Conservation (phyloP, 2,797 vertebrate genomes). For the Zonotrichia albicollis region DNA sequence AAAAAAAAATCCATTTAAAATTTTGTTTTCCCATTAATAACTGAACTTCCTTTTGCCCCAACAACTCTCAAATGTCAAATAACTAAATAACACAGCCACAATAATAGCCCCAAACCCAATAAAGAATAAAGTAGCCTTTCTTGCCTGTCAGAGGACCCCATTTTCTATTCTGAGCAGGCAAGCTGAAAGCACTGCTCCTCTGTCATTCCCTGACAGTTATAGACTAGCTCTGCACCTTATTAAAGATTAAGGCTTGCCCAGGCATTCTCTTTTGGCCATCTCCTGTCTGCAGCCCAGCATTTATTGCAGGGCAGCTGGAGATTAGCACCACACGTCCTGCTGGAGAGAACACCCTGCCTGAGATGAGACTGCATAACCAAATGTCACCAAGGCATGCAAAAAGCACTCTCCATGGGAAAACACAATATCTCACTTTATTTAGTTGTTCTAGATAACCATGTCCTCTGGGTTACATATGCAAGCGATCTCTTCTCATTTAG, state of each 20-base stretch:
- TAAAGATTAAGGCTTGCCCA: constrained; percentile 78
- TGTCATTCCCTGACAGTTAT: constrained; percentile 77
- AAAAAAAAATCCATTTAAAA: background rate
- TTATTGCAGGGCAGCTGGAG: constrained; percentile 67
- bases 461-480: background rate
- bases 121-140: constrained; percentile 27
- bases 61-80: constrained; percentile 38
- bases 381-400: background rate
- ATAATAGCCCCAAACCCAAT: constrained; percentile 23
- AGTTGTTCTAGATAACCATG: background rate
- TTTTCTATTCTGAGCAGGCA: constrained; percentile 74
- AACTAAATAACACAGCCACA: constrained; percentile 28
- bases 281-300: constrained; percentile 61
- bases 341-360: background rate
- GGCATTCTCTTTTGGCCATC: constrained; percentile 70
- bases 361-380: background rate
- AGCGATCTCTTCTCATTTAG: background rate
- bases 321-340: constrained; percentile 62
- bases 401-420: background rate
- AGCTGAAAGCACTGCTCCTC: constrained; percentile 66
- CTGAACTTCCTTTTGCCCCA: constrained; percentile 32
- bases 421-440: background rate
- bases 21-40: constrained; percentile 32
- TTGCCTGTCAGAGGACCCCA: constrained; percentile 12
- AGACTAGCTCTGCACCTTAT: constrained; percentile 78